Percentiles rank a stretch among this genome's conserved stretches.
These are phyloP conservation scores for Cryptophagus acutangulus DNA, from an alignment of 2,888 invertebrate species.

Conservation along the genomic window DNA sequence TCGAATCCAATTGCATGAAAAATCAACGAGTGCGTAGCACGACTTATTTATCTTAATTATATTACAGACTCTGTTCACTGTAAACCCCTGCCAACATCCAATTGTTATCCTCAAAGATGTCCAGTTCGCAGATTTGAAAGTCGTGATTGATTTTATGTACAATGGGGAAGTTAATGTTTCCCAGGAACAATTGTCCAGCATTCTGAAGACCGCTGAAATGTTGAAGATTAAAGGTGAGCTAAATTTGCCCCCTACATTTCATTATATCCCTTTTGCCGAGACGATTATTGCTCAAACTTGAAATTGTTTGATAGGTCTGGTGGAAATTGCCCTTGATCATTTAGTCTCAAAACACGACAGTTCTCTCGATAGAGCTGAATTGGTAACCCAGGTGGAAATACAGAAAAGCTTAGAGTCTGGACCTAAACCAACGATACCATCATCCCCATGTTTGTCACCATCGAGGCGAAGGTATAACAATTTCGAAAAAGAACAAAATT, in stretches of 20 bases:
- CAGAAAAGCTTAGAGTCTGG: conserved; percentile 53
- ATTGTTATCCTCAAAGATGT: conserved; percentile 88
- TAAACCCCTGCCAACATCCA: conserved; percentile 84
- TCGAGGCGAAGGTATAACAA: conserved; percentile 43
- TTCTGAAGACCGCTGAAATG: conserved; percentile 77
- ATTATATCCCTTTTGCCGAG: neutral
- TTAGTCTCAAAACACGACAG: conserved; percentile 67
- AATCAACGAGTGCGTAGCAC: no score
- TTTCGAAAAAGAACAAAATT: no score
- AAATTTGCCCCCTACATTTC: no score
- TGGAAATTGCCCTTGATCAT: conserved; percentile 78
- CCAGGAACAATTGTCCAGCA: conserved; percentile 77
- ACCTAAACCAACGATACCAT: conserved; percentile 57
- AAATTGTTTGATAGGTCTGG: conserved; percentile 53
- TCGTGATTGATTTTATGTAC: conserved; percentile 90
- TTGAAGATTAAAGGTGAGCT: conserved; percentile 71
- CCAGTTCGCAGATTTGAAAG: conserved; percentile 76
- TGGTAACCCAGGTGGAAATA: conserved; percentile 56
- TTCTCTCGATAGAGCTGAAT: conserved; percentile 49
- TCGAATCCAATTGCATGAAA: no score
- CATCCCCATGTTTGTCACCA: conserved; percentile 58
- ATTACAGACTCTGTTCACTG: conserved; percentile 72
- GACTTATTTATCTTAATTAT: no score
- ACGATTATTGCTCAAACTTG: conserved; percentile 6
- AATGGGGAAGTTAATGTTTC: conserved; percentile 89